These are phyloP conservation scores for Stomatorhinus ivindoensis DNA, from an alignment of 2,113 vertebrate species.

Conservation along the genomic window DNA sequence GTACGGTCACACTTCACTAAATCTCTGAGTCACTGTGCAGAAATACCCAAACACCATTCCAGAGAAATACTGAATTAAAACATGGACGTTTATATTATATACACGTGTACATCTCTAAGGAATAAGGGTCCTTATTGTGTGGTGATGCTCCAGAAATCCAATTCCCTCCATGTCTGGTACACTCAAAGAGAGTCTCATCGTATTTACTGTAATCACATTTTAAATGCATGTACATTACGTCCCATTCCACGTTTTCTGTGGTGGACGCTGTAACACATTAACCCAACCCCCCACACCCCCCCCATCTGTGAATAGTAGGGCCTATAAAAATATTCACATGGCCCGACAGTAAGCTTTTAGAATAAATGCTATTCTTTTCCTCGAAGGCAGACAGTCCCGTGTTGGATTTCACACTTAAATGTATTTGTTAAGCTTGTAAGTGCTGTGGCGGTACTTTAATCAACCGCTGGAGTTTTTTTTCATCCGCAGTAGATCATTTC, in stretches of 20 bases:
- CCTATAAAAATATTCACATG: neutral
- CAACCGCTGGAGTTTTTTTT: neutral
- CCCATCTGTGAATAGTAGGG: neutral
- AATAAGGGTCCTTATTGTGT: neutral
- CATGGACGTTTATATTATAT: neutral
- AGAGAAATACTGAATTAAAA: neutral
- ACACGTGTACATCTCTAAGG: neutral
- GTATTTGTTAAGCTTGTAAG: neutral
- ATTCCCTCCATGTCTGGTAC: neutral
- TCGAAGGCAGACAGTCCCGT: neutral
- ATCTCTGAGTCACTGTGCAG: neutral
- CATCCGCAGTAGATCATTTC: neutral
- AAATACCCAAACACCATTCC: neutral
- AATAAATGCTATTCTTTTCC: neutral
- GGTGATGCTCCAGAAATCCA: neutral
- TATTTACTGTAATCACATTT: neutral
- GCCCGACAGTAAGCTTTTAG: neutral
- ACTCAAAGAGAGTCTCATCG: neutral
- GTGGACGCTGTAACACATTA: neutral
- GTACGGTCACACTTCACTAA: neutral
- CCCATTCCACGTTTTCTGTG: neutral
- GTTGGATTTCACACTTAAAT: neutral
- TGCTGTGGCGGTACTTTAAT: neutral
- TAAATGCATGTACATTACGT: neutral
- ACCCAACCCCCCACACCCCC: neutral